A percentile compares a stretch with the other conserved stretches of the same genome.
Conservation (phyloP, 2,797 vertebrate genomes). For the Potorous gilbertii region DNA sequence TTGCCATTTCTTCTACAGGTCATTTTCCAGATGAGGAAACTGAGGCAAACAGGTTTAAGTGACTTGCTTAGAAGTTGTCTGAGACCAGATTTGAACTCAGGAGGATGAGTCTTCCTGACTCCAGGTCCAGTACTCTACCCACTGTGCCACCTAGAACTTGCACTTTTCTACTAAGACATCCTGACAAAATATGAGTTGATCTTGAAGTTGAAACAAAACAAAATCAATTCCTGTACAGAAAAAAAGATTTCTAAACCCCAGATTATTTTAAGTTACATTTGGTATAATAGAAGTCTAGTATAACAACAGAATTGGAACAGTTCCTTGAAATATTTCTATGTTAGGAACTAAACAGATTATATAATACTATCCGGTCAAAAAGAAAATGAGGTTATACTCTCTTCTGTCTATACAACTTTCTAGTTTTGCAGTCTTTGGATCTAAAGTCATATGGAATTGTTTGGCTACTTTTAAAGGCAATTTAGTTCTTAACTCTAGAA, state of each 20-base stretch:
- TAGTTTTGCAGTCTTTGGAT: neutral
- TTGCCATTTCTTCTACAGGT: neutral
- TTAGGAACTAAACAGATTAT: neutral
- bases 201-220: neutral
- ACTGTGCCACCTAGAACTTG: neutral
- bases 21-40: neutral
- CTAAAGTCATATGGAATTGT: slow-evolving; percentile 20
- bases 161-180: neutral
- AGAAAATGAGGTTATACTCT: neutral
- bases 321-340: slow-evolving; percentile 22
- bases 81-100: neutral
- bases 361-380: neutral
- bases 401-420: neutral
- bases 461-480: slow-evolving; percentile 47
- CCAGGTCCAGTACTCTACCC: neutral
- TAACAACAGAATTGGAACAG: slow-evolving; percentile 9
- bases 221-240: neutral
- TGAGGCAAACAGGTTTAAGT: neutral
- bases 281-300: neutral
- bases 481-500: slow-evolving; percentile 42
- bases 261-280: neutral
- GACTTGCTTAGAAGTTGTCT: neutral
- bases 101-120: neutral
- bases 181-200: neutral
- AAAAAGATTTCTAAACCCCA: slow-evolving; percentile 30